Evolutionary conservation across 1,140 invertebrate species (phyloP).

Genomic region (Uloborus diversus): DNA sequence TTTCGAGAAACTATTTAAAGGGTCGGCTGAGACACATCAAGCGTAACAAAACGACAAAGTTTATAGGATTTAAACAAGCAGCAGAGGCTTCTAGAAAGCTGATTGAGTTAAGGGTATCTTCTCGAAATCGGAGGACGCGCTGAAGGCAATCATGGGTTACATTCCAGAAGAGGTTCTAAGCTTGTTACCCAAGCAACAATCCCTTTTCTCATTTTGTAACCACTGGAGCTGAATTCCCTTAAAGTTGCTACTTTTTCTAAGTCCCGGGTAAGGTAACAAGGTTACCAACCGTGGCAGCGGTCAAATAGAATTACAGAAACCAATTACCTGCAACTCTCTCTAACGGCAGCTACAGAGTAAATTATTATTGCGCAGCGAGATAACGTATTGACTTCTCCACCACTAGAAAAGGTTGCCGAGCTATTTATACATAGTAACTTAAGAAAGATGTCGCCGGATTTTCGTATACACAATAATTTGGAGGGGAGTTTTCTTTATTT

Average conservation of each 20-base stretch:
- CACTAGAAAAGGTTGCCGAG: constrained; percentile 38
- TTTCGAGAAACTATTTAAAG: constrained; percentile 41
- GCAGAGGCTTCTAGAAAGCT: constrained; percentile 27
- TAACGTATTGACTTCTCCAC: constrained; percentile 53
- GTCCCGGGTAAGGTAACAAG: constrained; percentile 29
- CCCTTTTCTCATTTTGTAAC: constrained; percentile 54
- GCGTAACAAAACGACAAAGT: constrained; percentile 49
- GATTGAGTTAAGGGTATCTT: constrained; percentile 41
- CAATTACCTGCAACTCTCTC: constrained; percentile 47
- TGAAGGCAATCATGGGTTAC: neutral
- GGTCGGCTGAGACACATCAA: constrained; percentile 16
- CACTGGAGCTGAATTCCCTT: constrained; percentile 53
- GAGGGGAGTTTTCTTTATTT: constrained; percentile 55
- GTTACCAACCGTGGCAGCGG: constrained; percentile 44
- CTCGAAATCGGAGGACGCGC: constrained; percentile 15
- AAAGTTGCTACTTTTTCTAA: constrained; percentile 45
- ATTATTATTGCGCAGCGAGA: constrained; percentile 50
- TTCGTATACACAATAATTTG: constrained; percentile 55
- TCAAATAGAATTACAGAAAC: constrained; percentile 55
- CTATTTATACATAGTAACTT: constrained; percentile 21
- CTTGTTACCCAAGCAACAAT: constrained; percentile 55
- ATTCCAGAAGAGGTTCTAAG: constrained; percentile 27
- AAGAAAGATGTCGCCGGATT: constrained; percentile 1
- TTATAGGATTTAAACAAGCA: constrained; percentile 57
- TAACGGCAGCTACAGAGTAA: constrained; percentile 47